A percentile compares a stretch with the other conserved stretches of the same genome.
These are phyloP conservation scores for Vireo griseus DNA, from an alignment of 2,797 vertebrate species.

Conservation along the genomic window DNA sequence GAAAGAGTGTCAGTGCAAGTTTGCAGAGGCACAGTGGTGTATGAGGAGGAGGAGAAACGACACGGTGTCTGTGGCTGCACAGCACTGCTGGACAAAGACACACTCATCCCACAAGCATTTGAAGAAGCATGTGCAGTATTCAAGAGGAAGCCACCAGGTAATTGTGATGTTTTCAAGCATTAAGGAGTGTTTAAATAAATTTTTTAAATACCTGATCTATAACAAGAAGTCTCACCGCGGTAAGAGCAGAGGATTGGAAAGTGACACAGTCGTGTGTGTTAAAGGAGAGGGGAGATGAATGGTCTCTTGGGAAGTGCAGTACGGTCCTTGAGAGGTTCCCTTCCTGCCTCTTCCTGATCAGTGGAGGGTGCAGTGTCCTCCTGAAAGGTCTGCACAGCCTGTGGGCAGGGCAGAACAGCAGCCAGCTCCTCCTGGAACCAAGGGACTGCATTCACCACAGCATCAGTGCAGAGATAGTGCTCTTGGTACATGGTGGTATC, in stretches of 20 bases:
- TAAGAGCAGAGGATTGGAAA: neutral
- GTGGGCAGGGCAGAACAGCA: neutral
- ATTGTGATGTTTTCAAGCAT: neutral
- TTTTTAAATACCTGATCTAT: neutral
- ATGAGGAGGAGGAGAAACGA: neutral
- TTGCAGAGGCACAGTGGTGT: neutral
- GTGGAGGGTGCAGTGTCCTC: neutral
- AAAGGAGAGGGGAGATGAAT: neutral
- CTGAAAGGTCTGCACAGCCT: neutral
- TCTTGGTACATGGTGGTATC: accelerated
- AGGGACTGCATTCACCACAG: neutral
- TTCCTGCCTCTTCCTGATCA: neutral
- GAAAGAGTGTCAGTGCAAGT: slow-evolving; percentile 31
- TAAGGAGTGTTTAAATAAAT: neutral
- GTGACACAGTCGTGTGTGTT: neutral
- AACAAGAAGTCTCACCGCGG: neutral
- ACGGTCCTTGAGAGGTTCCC: neutral
- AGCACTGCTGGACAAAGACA: neutral
- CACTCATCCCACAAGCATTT: neutral
- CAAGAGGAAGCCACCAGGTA: neutral
- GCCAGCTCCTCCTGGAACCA: neutral
- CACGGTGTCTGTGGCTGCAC: neutral
- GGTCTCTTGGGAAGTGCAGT: too few relatives aligned
- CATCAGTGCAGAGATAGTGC: neutral
- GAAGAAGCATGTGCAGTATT: neutral